Base-by-base conservation (phyloP, 1,140 invertebrate species). In the Sweltsa coloradensis region DNA sequence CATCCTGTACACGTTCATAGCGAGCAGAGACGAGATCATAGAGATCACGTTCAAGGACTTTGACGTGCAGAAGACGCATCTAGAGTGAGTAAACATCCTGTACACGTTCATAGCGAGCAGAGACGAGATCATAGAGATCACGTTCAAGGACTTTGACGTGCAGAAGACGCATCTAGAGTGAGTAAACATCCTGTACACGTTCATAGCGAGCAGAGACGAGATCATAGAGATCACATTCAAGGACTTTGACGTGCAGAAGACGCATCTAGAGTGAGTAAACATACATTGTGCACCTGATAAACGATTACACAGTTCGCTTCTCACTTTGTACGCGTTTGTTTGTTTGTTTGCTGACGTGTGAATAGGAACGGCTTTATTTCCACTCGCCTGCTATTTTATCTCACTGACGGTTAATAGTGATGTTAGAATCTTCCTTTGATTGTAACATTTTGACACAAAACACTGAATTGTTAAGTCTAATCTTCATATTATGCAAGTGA, bases 171-270 rank as follows among this genome's bases (percentile, higher is more conserved):
- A 72, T 57, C 57, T 73, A 14, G 72, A 77, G 78, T 82, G 58
- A 80, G 79, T 79, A 54, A n/a, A n/a, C n/a, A n/a, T 90, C 23
- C 74, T 90, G n/a, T 90, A 89, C 67, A 87, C 84, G 7, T 91
- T 91, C 65, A 65, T 81, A 44, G 84, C 80, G 1, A 76, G 75
- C 41, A 68, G 76, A 1, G 77, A 84, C 57, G 79, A 89, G 66
- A 86, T 89, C 51, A 76, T 89, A 41, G 81, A 89, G 62, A 67
- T 91, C 18, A 78, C 76, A 14, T 88, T 91, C 63, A 73, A 82
- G 39, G 78, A 87, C 55, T 88, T 90, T 62, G 78, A 87, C 61
- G 69, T 86, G 24, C 75, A 71, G 46, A 76, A 76, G 51, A 65
- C 66, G 26, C 64, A 72, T 57, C 57, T 73, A 14, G 72, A 77